Evolutionary conservation across 1,140 invertebrate genomes (phyloP), one percentile per base, ranked within the genome.

Genomic region (Rhyzopertha dominica): DNA sequence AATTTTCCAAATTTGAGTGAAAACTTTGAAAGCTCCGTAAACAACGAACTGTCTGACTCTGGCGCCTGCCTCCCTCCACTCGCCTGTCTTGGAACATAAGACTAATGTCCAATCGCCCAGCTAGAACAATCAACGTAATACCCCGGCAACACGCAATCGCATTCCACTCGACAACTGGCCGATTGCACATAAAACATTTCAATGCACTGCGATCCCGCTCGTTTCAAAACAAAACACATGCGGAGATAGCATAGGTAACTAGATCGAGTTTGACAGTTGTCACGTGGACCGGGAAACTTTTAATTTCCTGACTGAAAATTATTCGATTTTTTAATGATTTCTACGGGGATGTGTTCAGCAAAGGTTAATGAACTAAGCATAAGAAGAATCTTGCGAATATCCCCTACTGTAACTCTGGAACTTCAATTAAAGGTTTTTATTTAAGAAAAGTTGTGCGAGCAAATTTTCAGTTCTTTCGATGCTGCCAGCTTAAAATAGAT

Each of bases 141-240:
- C 42, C 7, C 17, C 26, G 12, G 12, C 20, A 16, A 3, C 32
- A 13, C 13, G 19, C 30, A 12, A 14, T 12, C 25, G 20, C 16
- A 20, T 28, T 41, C 30, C 42, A 18, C 24, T 14, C 36, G 16
- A 49, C 23, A 5, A 36, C 39, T 66, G 64, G 58, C 36, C 59
- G 39, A 64, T 56, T 58, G 55, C 47, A 53, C 51, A 58, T 58
- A 64, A 61, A 65, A 57, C 56, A 66, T 66, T 67, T 62, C 59
- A 66, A 66, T 65, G 63, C 58, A 60, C 56, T 57, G 58, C 56
- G 58, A 59, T 63, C 59, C 56, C 61, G 61, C 59, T 62, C 58
- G 61, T 61, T 67, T 66, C 63, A 65, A 67, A 67, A 67, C 65
- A 67, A 67, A 67, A 67, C 65, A 65, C 61, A 65, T 65, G 62